Base-by-base conservation (phyloP, 2,888 invertebrate species). In the Scaptodrosophila latifasciaeformis region DNA sequence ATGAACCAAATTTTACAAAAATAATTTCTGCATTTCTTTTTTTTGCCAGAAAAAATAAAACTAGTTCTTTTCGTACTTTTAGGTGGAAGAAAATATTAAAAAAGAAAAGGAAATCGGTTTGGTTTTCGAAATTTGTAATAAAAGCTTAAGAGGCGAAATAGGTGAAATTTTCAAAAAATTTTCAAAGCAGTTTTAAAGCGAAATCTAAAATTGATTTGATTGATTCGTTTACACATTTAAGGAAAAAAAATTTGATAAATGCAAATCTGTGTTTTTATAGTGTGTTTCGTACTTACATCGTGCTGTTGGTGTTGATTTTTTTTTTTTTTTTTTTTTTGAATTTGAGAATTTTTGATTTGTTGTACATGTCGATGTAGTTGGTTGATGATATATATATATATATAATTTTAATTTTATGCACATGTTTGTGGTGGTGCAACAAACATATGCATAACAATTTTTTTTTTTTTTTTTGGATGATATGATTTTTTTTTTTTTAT, bases 241-340 rank as follows among this genome's bases (percentile, higher is more conserved):
- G n/a, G n/a, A n/a, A n/a, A n/a, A n/a, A n/a, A 55, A 65, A 52
- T 62, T 69, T 67, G 55, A 67, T 61, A 63, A 66, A 67, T 70
- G 74, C 61, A 63, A 66, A 19, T 65, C 31, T 59, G 81, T 83
- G 76, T 77, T 70, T 70, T 68, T 69, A 24, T 37, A 3, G 24
- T 58, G 82, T 82, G 80, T 76, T 81, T 83, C 78, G 85, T 85
- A 85, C 85, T 85, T 85, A 85, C 85, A 85, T 85, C 86, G 84
- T 86, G 85, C 86, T 85, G 85, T 81, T 83, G 85, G 82, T 82
- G 84, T 77, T 79, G 78, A 74, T 70, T 67, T 78, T 70, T 40
- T 24, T 24, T 24, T 24, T 24, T 24, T n/a, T n/a, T n/a, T n/a
- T n/a, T n/a, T n/a, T n/a, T n/a, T n/a, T n/a, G n/a, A n/a, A n/a